Base-by-base conservation (phyloP, 2,113 vertebrate genomes). In the Mystacornis crossleyi region DNA sequence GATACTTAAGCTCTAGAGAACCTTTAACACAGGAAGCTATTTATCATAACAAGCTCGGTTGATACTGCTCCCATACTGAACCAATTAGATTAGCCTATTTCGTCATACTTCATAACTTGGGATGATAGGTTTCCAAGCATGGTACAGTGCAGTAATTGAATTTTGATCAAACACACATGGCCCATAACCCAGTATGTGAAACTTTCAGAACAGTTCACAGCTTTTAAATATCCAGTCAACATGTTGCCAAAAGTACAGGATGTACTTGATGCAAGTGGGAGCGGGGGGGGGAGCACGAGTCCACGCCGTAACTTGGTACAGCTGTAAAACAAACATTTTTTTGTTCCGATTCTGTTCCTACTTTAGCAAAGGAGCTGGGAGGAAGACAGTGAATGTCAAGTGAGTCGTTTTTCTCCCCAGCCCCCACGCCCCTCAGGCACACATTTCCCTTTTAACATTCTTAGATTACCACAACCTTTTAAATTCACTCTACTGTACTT, bases 151-250 rank as follows among this genome's bases (percentile, higher is more conserved):
- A 98, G 98, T 98, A 98, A 99, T 98, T 99, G 98, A 98, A 98
- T 98, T 99, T 98, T 99, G 99, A 99, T 99, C 98, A 99, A 99
- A 99, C 98, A 98, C 99, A 99, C 98, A 98, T 99, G 99, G 98
- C 98, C 98, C 98, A 98, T 99, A 98, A 99, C 98, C 98, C 98
- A 97, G 98, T 97, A 98, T 98, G 98, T 98, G 97, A 98, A 97
- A 98, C 97, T 98, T 98, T 98, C 98, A 98, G 98, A 98, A 97
- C 97, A 98, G 98, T 98, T 98, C 97, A 97, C 98, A 98, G 98
- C 98, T 98, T 98, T 98, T 98, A 98, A 98, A 98, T 98, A 98
- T 98, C 98, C 98, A 98, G 98, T 98, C 98, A 97, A 98, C 98
- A 98, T 98, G 96, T 98, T 98, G 98, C 98, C 98, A 99, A 98